Evolutionary conservation across 1,140 invertebrate species (phyloP).

Genomic region (Oedothorax gibbosus): DNA sequence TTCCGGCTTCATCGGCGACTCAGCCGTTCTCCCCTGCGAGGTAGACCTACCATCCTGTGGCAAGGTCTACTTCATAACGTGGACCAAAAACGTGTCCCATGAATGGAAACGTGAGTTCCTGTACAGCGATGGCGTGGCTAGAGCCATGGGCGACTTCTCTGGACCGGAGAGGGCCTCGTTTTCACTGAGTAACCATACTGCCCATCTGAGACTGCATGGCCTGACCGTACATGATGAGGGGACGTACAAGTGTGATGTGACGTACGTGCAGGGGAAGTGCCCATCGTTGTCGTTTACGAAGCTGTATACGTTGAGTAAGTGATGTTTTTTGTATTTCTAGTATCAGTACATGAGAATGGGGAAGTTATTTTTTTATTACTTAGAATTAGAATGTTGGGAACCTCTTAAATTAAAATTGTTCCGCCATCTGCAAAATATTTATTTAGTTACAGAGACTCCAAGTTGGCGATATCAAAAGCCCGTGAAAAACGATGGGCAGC

Average conservation of each 20-base stretch:
- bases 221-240: conserved; percentile 82
- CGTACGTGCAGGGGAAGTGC: conserved; percentile 77
- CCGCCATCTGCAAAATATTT: too few species aligned
- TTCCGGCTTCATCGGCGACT: conserved; percentile 62
- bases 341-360: too few species aligned
- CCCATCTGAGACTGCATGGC: conserved; percentile 64
- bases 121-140: conserved; percentile 61
- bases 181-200: conserved; percentile 57
- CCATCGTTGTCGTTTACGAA: conserved; percentile 62
- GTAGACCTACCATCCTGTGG: conserved; percentile 61
- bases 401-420: too few species aligned
- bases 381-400: too few species aligned
- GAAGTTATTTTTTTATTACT: too few species aligned
- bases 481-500: too few species aligned
- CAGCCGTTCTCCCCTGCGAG: conserved; percentile 61
- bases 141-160: conserved; percentile 61
- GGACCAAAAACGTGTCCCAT: conserved; percentile 62
- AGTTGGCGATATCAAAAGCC: too few species aligned
- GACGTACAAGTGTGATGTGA: conserved; percentile 86
- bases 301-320: conserved; percentile 62
- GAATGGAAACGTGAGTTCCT: conserved; percentile 62
- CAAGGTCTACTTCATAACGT: conserved; percentile 63
- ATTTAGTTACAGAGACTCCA: too few species aligned
- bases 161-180: conserved; percentile 59
- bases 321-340: background rate